Conservation (phyloP, 2,888 invertebrate genomes). For the Agrypnus murinus region DNA sequence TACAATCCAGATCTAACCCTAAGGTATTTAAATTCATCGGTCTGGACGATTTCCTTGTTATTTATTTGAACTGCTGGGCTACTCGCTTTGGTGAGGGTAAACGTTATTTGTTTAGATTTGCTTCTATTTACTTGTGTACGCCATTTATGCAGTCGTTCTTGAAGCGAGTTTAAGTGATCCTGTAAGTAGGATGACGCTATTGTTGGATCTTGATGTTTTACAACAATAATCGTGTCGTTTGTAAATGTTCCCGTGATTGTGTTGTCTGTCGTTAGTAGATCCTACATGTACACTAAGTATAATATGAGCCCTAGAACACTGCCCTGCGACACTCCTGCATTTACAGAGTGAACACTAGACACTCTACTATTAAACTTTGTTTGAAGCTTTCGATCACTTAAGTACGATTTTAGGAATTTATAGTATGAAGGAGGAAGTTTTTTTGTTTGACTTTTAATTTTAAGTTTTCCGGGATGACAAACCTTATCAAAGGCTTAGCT, state of each 20-base stretch:
- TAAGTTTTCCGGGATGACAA: background rate
- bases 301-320: background rate
- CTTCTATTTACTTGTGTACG: slow-evolving; percentile 2
- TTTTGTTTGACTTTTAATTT: background rate
- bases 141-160: background rate
- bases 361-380: slow-evolving; percentile 1
- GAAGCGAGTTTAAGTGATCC: background rate
- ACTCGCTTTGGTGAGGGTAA: background rate
- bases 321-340: slow-evolving; percentile 8
- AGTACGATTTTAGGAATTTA: background rate
- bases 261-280: background rate
- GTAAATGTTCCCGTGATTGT: slow-evolving; percentile 1
- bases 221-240: background rate
- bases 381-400: slow-evolving; percentile 10
- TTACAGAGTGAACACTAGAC: slow-evolving; percentile 10
- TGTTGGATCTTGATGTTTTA: background rate
- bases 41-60: background rate
- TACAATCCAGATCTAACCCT: too few relatives aligned
- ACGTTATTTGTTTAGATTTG: background rate
- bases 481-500: slow-evolving; percentile 5
- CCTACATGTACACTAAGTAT: background rate
- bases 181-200: background rate
- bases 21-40: background rate
- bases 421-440: background rate
- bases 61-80: background rate